Conservation (phyloP, 1,140 invertebrate species). For the Pseudomyrmex cubaensis region DNA sequence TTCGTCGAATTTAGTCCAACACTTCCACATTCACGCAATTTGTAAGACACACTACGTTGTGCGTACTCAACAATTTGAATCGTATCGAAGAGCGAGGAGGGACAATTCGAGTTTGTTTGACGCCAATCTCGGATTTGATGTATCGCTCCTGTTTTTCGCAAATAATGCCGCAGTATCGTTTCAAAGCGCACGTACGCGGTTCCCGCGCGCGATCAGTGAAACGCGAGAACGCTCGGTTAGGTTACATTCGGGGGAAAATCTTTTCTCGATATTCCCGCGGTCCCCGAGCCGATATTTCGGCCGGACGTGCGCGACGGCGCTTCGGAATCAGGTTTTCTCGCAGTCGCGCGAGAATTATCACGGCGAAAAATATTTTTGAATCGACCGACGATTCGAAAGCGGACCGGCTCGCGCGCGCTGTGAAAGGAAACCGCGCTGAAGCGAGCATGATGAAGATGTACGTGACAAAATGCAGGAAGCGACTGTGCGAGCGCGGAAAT, state of each 20-base stretch:
- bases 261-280: constrained; percentile 29
- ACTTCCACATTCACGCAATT: too few relatives aligned
- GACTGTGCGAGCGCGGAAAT: constrained; percentile 47
- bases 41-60: too few relatives aligned
- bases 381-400: constrained; percentile 48
- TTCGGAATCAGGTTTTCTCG: constrained; percentile 59
- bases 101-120: background rate
- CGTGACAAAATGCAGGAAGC: constrained; percentile 64
- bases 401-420: constrained; percentile 8
- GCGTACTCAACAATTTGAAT: too few relatives aligned
- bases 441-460: constrained; percentile 61
- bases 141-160: background rate
- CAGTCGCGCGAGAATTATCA: constrained; percentile 36
- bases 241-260: constrained; percentile 42
- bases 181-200: constrained; percentile 47
- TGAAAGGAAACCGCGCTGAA: constrained; percentile 47
- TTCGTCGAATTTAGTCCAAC: too few relatives aligned
- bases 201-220: background rate
- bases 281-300: background rate
- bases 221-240: constrained; percentile 10
- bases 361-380: constrained; percentile 55
- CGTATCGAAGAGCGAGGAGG: too few relatives aligned
- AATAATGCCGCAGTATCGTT: constrained; percentile 38
- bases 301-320: constrained; percentile 28
- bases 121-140: background rate